phyloP scores from a whole-genome alignment of 2,888 invertebrate genomes.

The Drosophila fungiperda region DNA sequence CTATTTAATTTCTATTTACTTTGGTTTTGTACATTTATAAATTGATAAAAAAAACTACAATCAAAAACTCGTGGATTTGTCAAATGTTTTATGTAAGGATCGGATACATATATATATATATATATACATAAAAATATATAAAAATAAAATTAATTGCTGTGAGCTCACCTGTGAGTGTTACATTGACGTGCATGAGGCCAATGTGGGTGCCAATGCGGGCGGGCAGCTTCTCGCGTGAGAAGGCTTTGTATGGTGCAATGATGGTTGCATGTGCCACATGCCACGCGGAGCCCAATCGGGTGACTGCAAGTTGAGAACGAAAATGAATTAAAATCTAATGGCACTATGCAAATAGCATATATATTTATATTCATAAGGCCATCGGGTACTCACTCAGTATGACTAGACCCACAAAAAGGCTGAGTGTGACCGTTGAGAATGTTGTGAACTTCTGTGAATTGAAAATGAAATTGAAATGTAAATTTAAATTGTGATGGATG shows the following conservation, averaged over 20 bases:
- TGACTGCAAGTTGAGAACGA: slow-evolving; percentile 87
- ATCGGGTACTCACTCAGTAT: slow-evolving; percentile 91
- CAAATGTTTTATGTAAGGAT: neutral
- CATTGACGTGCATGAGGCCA: slow-evolving; percentile 97
- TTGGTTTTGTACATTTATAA: neutral
- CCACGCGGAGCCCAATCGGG: slow-evolving; percentile 96
- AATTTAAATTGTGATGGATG: slow-evolving; percentile 34
- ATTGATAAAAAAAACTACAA: neutral
- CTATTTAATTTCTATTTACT: no score
- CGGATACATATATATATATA: slow-evolving; percentile 7
- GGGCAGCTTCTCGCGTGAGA: slow-evolving; percentile 93
- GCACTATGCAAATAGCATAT: slow-evolving; percentile 39
- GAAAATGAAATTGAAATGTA: slow-evolving; percentile 8
- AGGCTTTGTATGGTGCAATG: slow-evolving; percentile 94
- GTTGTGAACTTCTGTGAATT: slow-evolving; percentile 93
- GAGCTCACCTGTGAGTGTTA: slow-evolving; percentile 93
- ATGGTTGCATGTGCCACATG: slow-evolving; percentile 94
- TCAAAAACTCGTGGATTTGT: neutral
- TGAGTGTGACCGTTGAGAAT: slow-evolving; percentile 95
- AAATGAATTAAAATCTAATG: slow-evolving; percentile 30
- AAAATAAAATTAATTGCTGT: neutral
- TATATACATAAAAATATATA: neutral
- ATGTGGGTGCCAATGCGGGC: slow-evolving; percentile 96
- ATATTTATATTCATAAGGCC: slow-evolving; percentile 28
- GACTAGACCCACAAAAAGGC: slow-evolving; percentile 96